Evolutionary conservation across 2,888 invertebrate genomes (phyloP).

Genomic region (Zeuzera pyrina): DNA sequence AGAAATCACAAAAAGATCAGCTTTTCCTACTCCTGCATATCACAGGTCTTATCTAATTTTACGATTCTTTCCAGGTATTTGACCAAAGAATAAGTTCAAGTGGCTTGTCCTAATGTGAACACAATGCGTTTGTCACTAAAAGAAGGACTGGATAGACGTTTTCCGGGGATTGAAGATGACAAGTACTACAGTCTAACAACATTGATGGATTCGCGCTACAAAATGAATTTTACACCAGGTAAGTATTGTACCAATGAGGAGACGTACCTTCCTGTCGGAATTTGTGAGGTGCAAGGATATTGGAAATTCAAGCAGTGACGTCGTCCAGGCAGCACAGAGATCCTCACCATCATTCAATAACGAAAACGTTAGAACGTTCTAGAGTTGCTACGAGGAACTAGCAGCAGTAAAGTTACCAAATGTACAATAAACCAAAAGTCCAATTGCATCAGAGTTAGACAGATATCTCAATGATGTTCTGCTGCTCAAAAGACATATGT

Average conservation of each 20-base stretch:
- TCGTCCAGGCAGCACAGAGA: no score
- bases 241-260: neutral
- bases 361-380: no score
- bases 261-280: neutral
- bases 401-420: no score
- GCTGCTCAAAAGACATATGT: no score
- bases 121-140: neutral
- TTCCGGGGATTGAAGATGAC: neutral
- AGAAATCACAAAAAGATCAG: no score
- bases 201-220: neutral
- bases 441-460: no score
- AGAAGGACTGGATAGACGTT: neutral
- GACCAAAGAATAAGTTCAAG: neutral
- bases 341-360: no score
- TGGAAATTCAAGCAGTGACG: neutral
- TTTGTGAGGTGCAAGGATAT: neutral
- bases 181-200: neutral
- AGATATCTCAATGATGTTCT: no score
- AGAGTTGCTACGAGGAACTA: no score
- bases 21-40: no score
- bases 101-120: neutral
- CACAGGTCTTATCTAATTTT: neutral
- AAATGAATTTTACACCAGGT: neutral
- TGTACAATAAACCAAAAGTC: no score
- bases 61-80: neutral